Evolutionary conservation across 2,113 vertebrate genomes (phyloP), one percentile per base, ranked within the genome.

Genomic region (Vanacampus margaritifer): DNA sequence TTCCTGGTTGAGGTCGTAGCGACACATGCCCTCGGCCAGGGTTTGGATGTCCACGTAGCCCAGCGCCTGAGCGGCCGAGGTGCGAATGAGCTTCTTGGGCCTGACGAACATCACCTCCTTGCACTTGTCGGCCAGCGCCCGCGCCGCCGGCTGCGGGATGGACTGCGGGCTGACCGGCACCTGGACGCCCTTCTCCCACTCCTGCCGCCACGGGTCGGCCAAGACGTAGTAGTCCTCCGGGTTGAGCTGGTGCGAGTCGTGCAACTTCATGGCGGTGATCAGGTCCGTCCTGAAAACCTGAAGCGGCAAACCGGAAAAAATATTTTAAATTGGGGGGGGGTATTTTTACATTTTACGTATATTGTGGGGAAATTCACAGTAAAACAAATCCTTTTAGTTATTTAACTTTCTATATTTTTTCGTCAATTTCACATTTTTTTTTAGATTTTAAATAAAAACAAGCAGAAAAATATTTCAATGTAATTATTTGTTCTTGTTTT

Each of bases 141-240:
- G 94, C 89, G 94, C 92, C 76, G 91, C 87, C 0, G 95, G 94
- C 81, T 94, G 91, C 0, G 95, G 96, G 78, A 98, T 93, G 87
- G 94, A 93, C 79, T 94, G 93, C 0, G 96, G 95, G 86, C 95
- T 98, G 90, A 98, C 97, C 1, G 96, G 96, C 67, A 99, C 97
- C 91, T 99, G 97, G 69, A 98, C 97, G 1, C 97, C 97, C 78
- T 98, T 97, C 87, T 99, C 97, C 97, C 97, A 99, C 76, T 98
- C 96, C 91, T 98, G 97, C 74, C 96, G 93, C 97, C 97, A 99
- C 43, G 94, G 92, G 74, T 99, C 96, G 3, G 94, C 95, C 68
- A 99, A 87, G 79, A 98, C 87, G 60, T 95, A 98, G 91, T 94
- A 99, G 51, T 98, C 95, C 57, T 98, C 97, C 0, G 95, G 89